Evolutionary conservation across 2,888 invertebrate genomes (phyloP).

Genomic region (Drosophila hawaiiensis): DNA sequence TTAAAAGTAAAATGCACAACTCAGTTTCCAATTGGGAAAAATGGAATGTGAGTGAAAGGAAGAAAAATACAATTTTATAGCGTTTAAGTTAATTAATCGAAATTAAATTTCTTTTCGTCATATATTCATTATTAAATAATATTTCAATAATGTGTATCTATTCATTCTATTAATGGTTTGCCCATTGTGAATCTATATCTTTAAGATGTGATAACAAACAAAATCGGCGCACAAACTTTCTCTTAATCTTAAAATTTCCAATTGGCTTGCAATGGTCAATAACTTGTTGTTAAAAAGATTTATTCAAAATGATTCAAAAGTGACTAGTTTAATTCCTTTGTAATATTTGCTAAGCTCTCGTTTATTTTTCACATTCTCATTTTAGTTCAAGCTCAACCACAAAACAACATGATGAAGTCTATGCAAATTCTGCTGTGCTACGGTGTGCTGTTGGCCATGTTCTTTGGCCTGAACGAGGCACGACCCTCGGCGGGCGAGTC

Average conservation of each 20-base stretch:
- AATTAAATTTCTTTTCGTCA: background rate
- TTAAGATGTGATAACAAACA: too few species aligned
- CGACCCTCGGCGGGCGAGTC: conserved; percentile 72
- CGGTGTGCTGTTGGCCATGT: conserved; percentile 58
- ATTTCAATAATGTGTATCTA: background rate
- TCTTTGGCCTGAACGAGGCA: conserved; percentile 63
- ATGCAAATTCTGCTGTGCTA: conserved; percentile 68
- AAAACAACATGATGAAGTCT: conserved; percentile 68
- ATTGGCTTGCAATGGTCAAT: background rate
- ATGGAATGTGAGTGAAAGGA: background rate
- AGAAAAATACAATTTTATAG: background rate
- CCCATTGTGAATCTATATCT: too few species aligned
- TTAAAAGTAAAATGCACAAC: background rate
- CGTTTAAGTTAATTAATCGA: background rate
- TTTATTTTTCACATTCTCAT: background rate
- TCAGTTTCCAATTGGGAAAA: background rate
- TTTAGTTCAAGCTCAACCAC: conserved; percentile 25
- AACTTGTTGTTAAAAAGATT: background rate
- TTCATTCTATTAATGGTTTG: background rate
- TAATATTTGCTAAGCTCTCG: background rate
- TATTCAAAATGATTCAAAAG: background rate
- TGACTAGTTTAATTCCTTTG: background rate
- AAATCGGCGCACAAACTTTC: background rate
- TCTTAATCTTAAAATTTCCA: accelerated
- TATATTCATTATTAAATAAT: too few species aligned